phyloP scores from a whole-genome alignment of 1,140 invertebrate species.

The Brachionus rubens region DNA sequence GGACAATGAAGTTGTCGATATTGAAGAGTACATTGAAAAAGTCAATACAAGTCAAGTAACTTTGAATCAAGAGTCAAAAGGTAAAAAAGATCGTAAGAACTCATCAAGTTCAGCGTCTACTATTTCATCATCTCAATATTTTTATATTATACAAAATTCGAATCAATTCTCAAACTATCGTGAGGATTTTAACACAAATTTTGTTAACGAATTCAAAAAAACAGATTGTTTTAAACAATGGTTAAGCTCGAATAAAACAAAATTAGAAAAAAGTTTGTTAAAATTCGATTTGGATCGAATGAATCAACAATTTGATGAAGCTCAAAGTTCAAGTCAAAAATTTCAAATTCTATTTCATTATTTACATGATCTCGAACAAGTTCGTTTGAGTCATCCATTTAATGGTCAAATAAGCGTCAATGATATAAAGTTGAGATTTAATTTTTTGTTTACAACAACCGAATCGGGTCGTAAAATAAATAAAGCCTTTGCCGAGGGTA shows the following conservation, averaged over 20 bases:
- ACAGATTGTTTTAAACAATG: constrained; percentile 85
- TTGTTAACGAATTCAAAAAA: constrained; percentile 76
- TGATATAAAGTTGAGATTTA: constrained; percentile 85
- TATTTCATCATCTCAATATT: constrained; percentile 32
- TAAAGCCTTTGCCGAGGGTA: constrained; percentile 83
- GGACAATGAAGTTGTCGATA: constrained; percentile 31
- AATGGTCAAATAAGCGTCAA: constrained; percentile 83
- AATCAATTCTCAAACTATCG: constrained; percentile 59
- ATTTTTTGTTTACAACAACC: constrained; percentile 61
- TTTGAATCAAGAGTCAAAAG: background rate
- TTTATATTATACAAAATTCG: constrained; percentile 8
- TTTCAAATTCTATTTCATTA: constrained; percentile 32
- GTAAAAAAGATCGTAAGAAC: constrained; percentile 2
- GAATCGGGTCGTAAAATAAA: constrained; percentile 87
- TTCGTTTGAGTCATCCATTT: constrained; percentile 72
- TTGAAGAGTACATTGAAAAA: constrained; percentile 38
- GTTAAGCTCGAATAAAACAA: constrained; percentile 63
- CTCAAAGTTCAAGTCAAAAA: background rate
- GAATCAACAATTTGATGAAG: constrained; percentile 49
- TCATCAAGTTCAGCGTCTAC: constrained; percentile 24
- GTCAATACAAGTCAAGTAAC: background rate
- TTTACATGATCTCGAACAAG: constrained; percentile 19
- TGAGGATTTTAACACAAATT: constrained; percentile 82
- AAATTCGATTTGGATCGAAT: constrained; percentile 51
- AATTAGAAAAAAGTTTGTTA: constrained; percentile 52